Percentiles rank a stretch among this genome's conserved stretches.
These are phyloP conservation scores for Myiothlypis coronata DNA, from an alignment of 2,797 vertebrate species.

Conservation along the genomic window DNA sequence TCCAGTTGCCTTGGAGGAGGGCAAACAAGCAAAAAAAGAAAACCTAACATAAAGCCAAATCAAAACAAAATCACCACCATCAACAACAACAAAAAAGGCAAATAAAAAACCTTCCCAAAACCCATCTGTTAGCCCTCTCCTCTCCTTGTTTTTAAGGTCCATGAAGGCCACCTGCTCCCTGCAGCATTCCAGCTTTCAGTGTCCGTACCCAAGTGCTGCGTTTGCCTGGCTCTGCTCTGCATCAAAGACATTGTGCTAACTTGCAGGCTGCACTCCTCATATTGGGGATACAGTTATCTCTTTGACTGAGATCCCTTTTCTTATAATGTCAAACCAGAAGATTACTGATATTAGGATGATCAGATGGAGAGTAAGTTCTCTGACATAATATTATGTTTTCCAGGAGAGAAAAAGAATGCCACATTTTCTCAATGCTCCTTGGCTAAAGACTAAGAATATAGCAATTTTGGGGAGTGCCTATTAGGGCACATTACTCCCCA, in stretches of 20 bases:
- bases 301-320: not conserved
- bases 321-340: not conserved
- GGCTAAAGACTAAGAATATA: not conserved
- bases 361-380: not conserved
- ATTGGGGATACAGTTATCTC: accelerated
- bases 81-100: too few species aligned
- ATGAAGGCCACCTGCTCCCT: not conserved
- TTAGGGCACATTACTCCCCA: not conserved
- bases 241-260: accelerated
- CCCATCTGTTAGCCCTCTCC: not conserved
- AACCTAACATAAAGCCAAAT: not conserved
- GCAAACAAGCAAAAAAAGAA: not conserved
- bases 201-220: accelerated
- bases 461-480: not conserved
- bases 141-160: not conserved
- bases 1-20: not conserved
- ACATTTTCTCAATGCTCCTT: not conserved
- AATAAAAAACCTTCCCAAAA: not conserved
- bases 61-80: not conserved
- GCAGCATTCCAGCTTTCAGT: not conserved
- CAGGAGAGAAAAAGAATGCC: not conserved
- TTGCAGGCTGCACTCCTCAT: not conserved
- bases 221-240: accelerated
- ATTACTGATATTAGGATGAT: not conserved
- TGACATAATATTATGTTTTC: not conserved